A percentile compares a stretch with the other conserved stretches of the same genome.
These are phyloP conservation scores for Anoura caudifer DNA, from an alignment of 2,113 vertebrate genomes.

Conservation along the genomic window DNA sequence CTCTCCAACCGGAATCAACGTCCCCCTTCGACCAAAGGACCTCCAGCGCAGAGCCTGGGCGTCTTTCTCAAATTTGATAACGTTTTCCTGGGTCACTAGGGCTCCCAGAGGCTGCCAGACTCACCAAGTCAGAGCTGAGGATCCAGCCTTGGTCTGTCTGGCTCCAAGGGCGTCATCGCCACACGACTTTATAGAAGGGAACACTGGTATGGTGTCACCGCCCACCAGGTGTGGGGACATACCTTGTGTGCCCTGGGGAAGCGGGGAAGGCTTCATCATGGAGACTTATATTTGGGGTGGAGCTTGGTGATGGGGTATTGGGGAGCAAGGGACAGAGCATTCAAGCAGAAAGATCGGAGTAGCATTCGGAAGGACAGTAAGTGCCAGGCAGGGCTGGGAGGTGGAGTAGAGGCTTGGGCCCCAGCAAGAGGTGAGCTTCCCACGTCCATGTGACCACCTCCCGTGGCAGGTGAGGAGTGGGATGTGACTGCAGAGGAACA, in stretches of 20 bases:
- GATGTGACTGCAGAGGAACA: not conserved
- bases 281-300: not conserved
- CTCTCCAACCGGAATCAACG: accelerated
- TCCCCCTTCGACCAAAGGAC: too few relatives aligned
- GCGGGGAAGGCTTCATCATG: not conserved
- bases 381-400: not conserved
- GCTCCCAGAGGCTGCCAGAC: not conserved
- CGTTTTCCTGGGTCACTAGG: not conserved
- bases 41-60: not conserved
- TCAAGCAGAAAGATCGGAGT: not conserved
- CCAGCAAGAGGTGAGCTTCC: not conserved
- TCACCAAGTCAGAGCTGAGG: not conserved
- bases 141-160: not conserved
- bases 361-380: not conserved
- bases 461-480: not conserved
- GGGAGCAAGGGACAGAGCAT: too few relatives aligned
- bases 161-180: not conserved
- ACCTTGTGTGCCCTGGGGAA: too few relatives aligned
- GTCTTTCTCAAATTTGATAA: not conserved
- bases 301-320: not conserved
- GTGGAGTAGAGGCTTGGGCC: not conserved
- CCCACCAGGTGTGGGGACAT: too few relatives aligned
- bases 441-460: not conserved
- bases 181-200: too few relatives aligned
- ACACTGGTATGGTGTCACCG: accelerated